These are phyloP conservation scores for Anarsia innoxiella DNA, from an alignment of 2,888 invertebrate species.

Conservation along the genomic window DNA sequence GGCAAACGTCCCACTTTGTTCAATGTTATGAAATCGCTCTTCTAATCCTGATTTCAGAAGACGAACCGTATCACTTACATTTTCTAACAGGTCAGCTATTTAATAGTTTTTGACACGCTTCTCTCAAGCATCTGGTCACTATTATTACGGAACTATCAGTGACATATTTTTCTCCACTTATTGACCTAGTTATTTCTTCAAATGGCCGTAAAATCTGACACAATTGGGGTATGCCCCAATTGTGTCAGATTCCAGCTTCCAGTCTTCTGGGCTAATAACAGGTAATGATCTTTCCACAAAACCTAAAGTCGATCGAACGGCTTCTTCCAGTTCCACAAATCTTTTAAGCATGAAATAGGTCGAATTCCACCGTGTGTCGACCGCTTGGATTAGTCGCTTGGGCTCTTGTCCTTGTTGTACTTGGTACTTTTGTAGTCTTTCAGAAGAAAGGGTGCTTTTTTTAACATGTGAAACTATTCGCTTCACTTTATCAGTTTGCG, in stretches of 20 bases:
- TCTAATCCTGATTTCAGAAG: constrained; percentile 2
- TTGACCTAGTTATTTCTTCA: constrained; percentile 17
- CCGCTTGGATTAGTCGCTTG: constrained; percentile 22
- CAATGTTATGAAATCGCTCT: constrained; percentile 13
- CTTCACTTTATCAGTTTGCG: constrained; percentile 20
- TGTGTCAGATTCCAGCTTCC: constrained; percentile 15
- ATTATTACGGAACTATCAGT: constrained; percentile 20
- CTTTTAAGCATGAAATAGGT: constrained; percentile 23
- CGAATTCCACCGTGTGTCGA: constrained; percentile 27
- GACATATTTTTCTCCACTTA: constrained; percentile 23
- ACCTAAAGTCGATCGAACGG: constrained; percentile 17
- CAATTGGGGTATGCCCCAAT: no score
- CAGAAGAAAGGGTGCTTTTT: constrained; percentile 20
- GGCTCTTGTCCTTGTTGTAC: constrained; percentile 18
- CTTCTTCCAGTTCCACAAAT: constrained; percentile 22
- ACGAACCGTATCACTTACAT: constrained; percentile 2
- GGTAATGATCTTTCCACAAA: constrained; percentile 17
- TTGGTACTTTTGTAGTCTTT: constrained; percentile 21
- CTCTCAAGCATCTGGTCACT: constrained; percentile 17
- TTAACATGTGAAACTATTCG: constrained; percentile 18
- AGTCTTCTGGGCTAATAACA: constrained; percentile 19
- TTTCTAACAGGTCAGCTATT: background rate
- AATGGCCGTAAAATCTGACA: constrained; percentile 19
- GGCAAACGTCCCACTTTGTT: constrained; percentile 18
- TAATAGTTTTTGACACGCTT: constrained; percentile 16